Evolutionary conservation across 1,140 invertebrate genomes (phyloP).

Genomic region (Bombus pascuorum): DNA sequence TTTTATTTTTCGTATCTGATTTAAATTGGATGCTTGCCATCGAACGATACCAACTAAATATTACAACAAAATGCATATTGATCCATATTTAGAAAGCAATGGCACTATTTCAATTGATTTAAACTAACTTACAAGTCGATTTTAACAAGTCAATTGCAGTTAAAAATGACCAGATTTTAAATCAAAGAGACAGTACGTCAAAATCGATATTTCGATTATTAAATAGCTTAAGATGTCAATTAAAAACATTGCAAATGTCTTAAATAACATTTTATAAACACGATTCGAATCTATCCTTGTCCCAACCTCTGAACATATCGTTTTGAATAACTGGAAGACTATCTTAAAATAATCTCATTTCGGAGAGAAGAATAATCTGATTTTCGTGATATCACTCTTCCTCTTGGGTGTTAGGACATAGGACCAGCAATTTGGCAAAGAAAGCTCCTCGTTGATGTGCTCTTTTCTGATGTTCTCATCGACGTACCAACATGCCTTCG

Average conservation of each 20-base stretch:
- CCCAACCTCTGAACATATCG: neutral
- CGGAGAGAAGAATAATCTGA: neutral
- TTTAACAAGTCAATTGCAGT: neutral
- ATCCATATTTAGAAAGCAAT: neutral
- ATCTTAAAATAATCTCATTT: neutral
- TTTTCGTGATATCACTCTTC: conserved; percentile 36
- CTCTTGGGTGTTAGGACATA: conserved; percentile 80
- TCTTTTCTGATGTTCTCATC: conserved; percentile 83
- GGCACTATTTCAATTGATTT: neutral
- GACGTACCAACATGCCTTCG: conserved; percentile 88
- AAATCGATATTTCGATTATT: neutral
- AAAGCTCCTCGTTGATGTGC: conserved; percentile 83
- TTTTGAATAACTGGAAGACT: neutral
- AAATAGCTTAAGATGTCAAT: neutral
- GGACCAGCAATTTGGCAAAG: conserved; percentile 84
- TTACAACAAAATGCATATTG: neutral
- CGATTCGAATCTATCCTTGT: too few species aligned
- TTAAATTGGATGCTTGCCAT: neutral
- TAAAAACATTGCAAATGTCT: neutral
- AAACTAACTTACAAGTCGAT: neutral
- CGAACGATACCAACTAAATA: neutral
- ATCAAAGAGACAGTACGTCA: neutral
- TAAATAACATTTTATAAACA: neutral
- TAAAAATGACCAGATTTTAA: conserved; percentile 3
- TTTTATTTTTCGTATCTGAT: neutral